Conservation (phyloP, 1,140 invertebrate genomes). For the Gryllus bimaculatus region DNA sequence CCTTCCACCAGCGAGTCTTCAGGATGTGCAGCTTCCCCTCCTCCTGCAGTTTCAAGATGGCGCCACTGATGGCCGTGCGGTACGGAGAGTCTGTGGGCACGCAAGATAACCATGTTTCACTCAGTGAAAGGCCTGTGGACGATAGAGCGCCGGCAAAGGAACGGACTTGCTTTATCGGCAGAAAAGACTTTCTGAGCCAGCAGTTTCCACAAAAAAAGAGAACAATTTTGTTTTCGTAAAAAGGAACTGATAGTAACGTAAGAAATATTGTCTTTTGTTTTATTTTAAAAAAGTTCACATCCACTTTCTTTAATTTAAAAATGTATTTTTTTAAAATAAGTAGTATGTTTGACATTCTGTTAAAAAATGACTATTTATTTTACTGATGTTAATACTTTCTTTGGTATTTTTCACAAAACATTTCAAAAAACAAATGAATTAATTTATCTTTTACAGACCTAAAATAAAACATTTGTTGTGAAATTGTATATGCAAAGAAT, state of each 20-base stretch:
- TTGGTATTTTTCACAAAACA: too few species aligned
- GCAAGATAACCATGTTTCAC: neutral
- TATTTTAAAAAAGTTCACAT: neutral
- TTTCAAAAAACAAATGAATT: too few species aligned
- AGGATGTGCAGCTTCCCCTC: slow-evolving; percentile 82
- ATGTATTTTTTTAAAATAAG: too few species aligned
- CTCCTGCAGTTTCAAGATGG: slow-evolving; percentile 86
- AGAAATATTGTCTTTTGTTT: neutral
- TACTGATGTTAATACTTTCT: too few species aligned
- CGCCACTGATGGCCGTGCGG: slow-evolving; percentile 73
- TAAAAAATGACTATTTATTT: too few species aligned
- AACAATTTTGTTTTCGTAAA: neutral
- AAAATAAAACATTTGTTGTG: too few species aligned
- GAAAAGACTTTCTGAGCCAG: neutral
- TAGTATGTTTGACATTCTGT: too few species aligned
- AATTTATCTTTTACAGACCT: too few species aligned
- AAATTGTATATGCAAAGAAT: too few species aligned
- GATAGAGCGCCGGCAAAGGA: too few species aligned
- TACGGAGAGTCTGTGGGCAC: slow-evolving; percentile 66
- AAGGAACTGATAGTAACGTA: neutral
- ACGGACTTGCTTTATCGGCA: too few species aligned
- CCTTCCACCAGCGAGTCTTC: slow-evolving; percentile 94
- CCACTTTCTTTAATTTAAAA: too few species aligned
- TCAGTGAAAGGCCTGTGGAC: neutral
- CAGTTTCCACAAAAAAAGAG: neutral